phyloP scores from a whole-genome alignment of 2,797 vertebrate genomes.

The Sebastolobus alascanus region DNA sequence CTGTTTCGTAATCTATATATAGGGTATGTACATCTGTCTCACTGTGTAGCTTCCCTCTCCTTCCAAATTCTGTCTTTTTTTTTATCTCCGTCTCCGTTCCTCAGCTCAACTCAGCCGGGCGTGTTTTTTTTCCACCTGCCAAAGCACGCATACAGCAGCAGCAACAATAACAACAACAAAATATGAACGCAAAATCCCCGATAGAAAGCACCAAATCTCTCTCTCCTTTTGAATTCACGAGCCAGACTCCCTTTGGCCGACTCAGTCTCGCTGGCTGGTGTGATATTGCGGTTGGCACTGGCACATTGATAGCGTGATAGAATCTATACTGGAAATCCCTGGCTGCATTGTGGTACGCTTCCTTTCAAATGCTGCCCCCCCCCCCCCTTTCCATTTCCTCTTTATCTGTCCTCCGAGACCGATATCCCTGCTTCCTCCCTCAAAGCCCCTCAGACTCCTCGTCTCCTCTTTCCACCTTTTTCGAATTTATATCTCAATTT shows the following conservation, averaged over 20 bases:
- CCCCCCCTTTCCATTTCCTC: constrained; percentile 28
- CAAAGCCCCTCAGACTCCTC: constrained; percentile 35
- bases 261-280: constrained; percentile 22
- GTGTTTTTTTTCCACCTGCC: constrained; percentile 10
- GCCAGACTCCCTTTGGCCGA: constrained; percentile 26
- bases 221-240: constrained; percentile 34
- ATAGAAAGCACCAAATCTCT: constrained; percentile 47
- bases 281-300: constrained; percentile 51
- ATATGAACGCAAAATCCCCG: constrained; percentile 42
- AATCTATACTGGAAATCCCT: constrained; percentile 55
- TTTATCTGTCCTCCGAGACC: constrained; percentile 50
- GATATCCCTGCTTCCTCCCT: constrained; percentile 39
- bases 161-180: constrained; percentile 1
- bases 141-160: constrained; percentile 28
- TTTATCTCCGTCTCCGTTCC: neutral
- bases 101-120: constrained; percentile 3
- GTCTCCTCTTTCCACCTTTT: constrained; percentile 34
- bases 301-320: constrained; percentile 46
- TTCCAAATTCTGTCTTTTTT: constrained; percentile 8
- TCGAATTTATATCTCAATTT: constrained; percentile 37
- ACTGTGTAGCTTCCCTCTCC: neutral
- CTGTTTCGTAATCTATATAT: constrained; percentile 25
- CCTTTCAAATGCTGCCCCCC: constrained; percentile 31
- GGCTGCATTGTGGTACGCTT: constrained; percentile 34
- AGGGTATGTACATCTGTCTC: neutral